Evolutionary conservation across 1,140 invertebrate species (phyloP).

Genomic region (Drosophila nebulosa): DNA sequence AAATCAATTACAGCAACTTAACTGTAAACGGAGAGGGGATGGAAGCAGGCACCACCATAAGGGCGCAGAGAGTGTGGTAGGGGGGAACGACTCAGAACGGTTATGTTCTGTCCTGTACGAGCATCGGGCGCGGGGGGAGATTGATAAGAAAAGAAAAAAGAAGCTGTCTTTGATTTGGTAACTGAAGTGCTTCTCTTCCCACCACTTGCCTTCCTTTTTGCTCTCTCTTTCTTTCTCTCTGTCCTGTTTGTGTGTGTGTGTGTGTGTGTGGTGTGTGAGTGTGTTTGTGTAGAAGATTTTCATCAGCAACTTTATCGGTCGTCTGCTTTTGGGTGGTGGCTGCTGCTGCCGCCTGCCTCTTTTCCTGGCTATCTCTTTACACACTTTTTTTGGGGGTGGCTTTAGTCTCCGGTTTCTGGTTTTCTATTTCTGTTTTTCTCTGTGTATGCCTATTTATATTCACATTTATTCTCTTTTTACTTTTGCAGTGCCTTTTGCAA

Average conservation of each 20-base stretch:
- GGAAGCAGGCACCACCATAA: background rate
- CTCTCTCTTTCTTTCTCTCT: conserved; percentile 18
- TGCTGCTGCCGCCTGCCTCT: no score
- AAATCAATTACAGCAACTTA: conserved; percentile 61
- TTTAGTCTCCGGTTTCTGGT: conserved; percentile 30
- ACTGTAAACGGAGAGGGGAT: conserved; percentile 18
- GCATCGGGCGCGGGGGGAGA: no score
- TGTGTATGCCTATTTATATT: conserved; percentile 34
- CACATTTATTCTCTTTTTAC: conserved; percentile 33
- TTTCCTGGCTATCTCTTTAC: conserved; percentile 44
- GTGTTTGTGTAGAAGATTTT: conserved; percentile 65
- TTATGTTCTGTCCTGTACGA: conserved; percentile 27
- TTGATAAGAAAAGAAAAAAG: no score
- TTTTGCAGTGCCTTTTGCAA: conserved; percentile 73
- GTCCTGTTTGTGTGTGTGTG: conserved; percentile 18
- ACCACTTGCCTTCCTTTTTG: no score
- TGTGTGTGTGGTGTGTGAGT: conserved; percentile 2
- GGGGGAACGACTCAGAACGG: conserved; percentile 2
- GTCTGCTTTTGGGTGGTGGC: conserved; percentile 72
- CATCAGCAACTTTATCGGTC: conserved; percentile 70
- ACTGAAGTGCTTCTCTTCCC: conserved; percentile 52
- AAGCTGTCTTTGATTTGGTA: conserved; percentile 59
- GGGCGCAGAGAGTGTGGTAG: background rate
- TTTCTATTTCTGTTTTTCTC: conserved; percentile 12
- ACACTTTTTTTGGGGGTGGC: conserved; percentile 63